Evolutionary conservation across 2,888 invertebrate genomes (phyloP).

Genomic region (Marronus borbonicus): DNA sequence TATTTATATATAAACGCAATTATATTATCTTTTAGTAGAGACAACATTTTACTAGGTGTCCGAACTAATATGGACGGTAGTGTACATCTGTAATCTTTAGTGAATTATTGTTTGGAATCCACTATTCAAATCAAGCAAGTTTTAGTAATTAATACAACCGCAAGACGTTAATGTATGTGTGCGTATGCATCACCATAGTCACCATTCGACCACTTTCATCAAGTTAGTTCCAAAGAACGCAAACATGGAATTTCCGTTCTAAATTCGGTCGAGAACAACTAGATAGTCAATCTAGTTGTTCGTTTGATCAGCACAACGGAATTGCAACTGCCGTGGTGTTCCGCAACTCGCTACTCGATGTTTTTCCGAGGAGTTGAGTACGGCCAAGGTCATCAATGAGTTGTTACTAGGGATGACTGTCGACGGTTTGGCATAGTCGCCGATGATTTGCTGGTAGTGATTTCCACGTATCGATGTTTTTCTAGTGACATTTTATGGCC

Average conservation of each 20-base stretch:
- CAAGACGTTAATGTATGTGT: no score
- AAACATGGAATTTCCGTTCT: constrained; percentile 9
- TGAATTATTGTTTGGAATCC: no score
- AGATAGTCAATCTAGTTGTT: background rate
- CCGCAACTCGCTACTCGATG: background rate
- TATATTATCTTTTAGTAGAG: no score
- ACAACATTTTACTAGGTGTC: no score
- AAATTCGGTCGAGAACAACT: background rate
- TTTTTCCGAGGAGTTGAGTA: constrained; percentile 14
- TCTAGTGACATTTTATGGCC: no score
- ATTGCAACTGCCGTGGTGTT: background rate
- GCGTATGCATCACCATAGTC: background rate
- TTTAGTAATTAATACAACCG: no score
- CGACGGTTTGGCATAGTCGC: background rate
- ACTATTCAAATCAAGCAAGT: no score
- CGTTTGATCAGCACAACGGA: constrained; percentile 1
- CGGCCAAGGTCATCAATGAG: constrained; percentile 17
- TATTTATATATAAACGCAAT: no score
- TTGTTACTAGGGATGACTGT: background rate
- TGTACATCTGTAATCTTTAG: no score
- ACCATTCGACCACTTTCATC: background rate
- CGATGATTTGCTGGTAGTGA: background rate
- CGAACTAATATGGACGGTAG: no score
- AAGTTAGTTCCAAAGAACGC: background rate
- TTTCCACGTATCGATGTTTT: no score